Base-by-base conservation (phyloP, 2,113 vertebrate genomes). In the Thymallus thymallus region DNA sequence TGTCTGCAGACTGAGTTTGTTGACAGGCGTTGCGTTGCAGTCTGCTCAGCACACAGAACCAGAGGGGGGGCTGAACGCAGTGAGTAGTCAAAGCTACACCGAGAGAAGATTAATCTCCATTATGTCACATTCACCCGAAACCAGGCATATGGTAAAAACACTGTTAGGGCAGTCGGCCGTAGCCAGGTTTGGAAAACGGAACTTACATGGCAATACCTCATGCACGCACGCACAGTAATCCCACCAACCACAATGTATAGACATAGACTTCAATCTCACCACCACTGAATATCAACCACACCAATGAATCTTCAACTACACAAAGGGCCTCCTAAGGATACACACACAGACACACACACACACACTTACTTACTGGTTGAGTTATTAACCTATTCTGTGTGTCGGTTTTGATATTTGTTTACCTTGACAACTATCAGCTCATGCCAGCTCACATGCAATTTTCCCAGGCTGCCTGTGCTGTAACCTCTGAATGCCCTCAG, bases 91-190 rank as follows among this genome's bases (percentile, higher is more conserved):
- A 41, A 41, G 35, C 35, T 41, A 41, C 35, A 5, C n/a, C 68
- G 63, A 64, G 68, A 66, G 61, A 62, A 16, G 71, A 82, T 86
- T 79, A 72, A 83, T 85, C 83, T 89, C 69, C 35, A 84, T 88
- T 78, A 81, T 69, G 73, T 72, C 58, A 26, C n/a, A 72, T 63
- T 72, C 61, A 70, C 26, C 68, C 4, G 5, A n/a, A 75, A 51
- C 56, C 35, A 82, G 73, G 74, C 77, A 78, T 60, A 41, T 56
- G 32, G 73, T 76, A 64, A 70, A 18, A 66, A 22, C 29, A 63
- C 72, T 65, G 61, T 18, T 32, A 66, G n/a, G 10, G 58, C 35
- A 64, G 32, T 71, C 5, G 66, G 78, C 60, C 64, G 9, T 64
- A 9, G 56, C 69, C 75, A 60, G 56, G 56, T 60, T 78, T 20